phyloP scores from a whole-genome alignment of 1,140 invertebrate species.

The Acromyrmex echinatior region DNA sequence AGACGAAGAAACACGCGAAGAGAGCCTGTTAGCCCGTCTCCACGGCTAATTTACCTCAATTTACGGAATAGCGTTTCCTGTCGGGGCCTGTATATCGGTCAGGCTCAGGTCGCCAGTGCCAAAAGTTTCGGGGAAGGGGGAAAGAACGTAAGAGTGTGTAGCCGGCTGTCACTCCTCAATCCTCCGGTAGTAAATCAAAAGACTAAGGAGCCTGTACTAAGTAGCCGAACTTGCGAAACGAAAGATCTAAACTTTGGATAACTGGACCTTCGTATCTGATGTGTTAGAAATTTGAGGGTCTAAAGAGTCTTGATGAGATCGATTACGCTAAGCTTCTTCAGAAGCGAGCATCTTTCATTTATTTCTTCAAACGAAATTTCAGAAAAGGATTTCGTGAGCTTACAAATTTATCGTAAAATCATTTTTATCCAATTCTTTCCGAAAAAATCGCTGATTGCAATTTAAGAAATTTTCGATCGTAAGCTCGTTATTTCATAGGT shows the following conservation, averaged over 20 bases:
- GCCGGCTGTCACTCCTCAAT: slow-evolving; percentile 24
- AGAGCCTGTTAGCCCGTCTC: slow-evolving; percentile 75
- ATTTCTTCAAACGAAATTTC: slow-evolving; percentile 1
- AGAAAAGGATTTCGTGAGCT: not conserved
- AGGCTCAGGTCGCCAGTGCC: slow-evolving; percentile 73
- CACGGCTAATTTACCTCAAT: slow-evolving; percentile 82
- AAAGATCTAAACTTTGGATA: not conserved
- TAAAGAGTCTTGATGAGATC: not conserved
- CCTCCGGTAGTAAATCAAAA: slow-evolving; percentile 29
- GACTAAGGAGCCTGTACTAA: not conserved
- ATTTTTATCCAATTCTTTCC: not conserved
- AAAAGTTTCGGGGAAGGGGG: slow-evolving; percentile 50
- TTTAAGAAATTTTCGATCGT: not conserved
- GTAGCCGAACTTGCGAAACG: not conserved
- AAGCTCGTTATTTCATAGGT: not conserved
- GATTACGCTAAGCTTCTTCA: not conserved
- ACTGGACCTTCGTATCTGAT: not conserved
- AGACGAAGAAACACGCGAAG: slow-evolving; percentile 58
- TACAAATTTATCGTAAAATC: not conserved
- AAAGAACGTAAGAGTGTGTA: not conserved
- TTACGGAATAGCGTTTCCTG: slow-evolving; percentile 83
- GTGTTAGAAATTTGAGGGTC: not conserved
- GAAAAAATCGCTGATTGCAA: not conserved
- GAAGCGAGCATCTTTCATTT: not conserved
- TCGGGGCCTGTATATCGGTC: slow-evolving; percentile 76